Base-by-base conservation (phyloP, 1,140 invertebrate species). In the Papilio polyxenes region DNA sequence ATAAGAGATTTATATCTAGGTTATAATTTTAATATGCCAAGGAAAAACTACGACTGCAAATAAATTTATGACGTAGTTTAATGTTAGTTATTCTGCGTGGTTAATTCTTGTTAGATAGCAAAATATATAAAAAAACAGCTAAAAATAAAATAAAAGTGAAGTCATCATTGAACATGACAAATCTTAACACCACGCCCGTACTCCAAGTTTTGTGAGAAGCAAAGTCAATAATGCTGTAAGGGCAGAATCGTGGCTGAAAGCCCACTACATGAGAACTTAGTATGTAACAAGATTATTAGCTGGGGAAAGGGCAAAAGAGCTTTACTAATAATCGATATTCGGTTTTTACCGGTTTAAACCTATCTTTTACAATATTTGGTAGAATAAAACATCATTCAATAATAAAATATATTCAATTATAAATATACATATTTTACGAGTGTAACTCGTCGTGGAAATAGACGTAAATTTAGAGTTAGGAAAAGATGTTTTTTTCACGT, bases 221-320 rank as follows among this genome's bases (percentile, higher is more conserved):
- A 53, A 77, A 77, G 49, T 20, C 23, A 77, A 77, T 77, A 77
- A 49, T 23, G n/a, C 62, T 65, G 62, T 37, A 72, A 72, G 62
- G 3, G 23, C 23, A 69, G 65, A 72, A 72, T 72, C 31, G 31
- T 69, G 65, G 65, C 15, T 72, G 23, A 40, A 72, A 72, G 65
- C 65, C 37, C 13, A 72, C 40, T 72, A 72, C 65, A 72, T 6
- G 23, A 65, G 13, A 72, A 31, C 65, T 72, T 72, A 72, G 65
- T 72, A 72, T 37, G 31, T 72, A 72, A 72, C 65, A 40, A 72
- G 65, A 72, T 72, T 40, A 72, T 37, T 72, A 31, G 11, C 62
- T 15, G 65, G 31, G 65, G 65, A 5, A 15, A 72, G 65, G 65
- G 31, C 23, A 37, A 31, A 15, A 13, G 31, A 72, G 65, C 23